Percentiles rank a stretch among this genome's conserved stretches.
Evolutionary conservation across 2,888 invertebrate species (phyloP).

Genomic region (Cryptocephalus primarius): DNA sequence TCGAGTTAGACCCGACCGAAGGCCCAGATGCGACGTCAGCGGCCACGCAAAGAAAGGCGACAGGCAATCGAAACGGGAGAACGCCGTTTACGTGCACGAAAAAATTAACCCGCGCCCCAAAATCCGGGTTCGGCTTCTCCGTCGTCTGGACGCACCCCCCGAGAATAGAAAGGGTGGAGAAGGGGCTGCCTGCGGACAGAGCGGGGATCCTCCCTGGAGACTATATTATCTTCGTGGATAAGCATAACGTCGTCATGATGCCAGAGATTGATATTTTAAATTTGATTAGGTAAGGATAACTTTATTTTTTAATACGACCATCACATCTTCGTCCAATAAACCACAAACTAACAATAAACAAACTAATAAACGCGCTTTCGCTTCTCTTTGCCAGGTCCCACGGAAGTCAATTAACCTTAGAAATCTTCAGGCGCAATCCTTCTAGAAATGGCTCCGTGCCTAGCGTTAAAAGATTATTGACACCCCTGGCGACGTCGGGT

Average conservation of each 20-base stretch:
- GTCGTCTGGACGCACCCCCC: conserved; percentile 86
- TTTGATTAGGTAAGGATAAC: conserved; percentile 38
- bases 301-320: no score
- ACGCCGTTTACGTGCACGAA: conserved; percentile 79
- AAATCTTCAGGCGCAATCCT: conserved; percentile 56
- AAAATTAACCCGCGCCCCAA: conserved; percentile 37
- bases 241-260: conserved; percentile 75
- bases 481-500: conserved; percentile 17
- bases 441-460: conserved; percentile 36
- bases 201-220: conserved; percentile 75
- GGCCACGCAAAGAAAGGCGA: conserved; percentile 42
- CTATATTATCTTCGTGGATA: conserved; percentile 80
- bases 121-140: conserved; percentile 69
- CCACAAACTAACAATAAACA: no score
- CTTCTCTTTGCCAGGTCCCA: conserved; percentile 46
- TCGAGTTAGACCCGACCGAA: conserved; percentile 70
- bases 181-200: conserved; percentile 71
- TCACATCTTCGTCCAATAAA: no score
- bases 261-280: conserved; percentile 60
- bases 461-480: conserved; percentile 18
- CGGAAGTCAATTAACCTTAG: conserved; percentile 57
- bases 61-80: conserved; percentile 46
- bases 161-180: conserved; percentile 72
- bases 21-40: conserved; percentile 49
- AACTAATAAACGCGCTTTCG: no score